These are phyloP conservation scores for Scomber colias DNA, from an alignment of 2,113 vertebrate genomes.

Conservation along the genomic window DNA sequence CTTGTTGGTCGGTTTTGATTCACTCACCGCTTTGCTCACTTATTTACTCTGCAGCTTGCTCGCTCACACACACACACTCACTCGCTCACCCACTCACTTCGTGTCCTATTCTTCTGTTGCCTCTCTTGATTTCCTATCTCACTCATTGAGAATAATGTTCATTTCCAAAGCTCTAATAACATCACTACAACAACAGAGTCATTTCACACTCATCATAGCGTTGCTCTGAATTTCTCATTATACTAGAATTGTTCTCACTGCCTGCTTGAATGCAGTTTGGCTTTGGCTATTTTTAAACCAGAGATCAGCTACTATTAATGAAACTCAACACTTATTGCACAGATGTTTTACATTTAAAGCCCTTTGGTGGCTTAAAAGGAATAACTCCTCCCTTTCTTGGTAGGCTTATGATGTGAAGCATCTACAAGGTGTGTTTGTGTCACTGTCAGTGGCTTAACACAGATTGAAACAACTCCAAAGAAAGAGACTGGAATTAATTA, in stretches of 20 bases:
- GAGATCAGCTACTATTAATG: too few relatives aligned
- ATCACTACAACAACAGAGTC: background rate
- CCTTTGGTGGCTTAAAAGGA: too few relatives aligned
- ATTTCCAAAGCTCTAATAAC: too few relatives aligned
- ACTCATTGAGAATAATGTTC: background rate
- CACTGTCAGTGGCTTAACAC: background rate
- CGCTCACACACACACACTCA: background rate
- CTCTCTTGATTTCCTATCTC: background rate
- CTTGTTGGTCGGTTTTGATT: constrained; percentile 19
- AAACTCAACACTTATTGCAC: too few relatives aligned
- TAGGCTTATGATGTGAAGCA: background rate
- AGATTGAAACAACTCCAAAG: too few relatives aligned
- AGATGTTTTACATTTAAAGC: too few relatives aligned
- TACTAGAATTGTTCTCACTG: background rate
- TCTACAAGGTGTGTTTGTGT: background rate
- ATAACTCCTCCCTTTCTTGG: background rate
- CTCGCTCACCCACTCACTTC: constrained; percentile 33
- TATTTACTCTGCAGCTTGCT: background rate
- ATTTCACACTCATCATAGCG: background rate
- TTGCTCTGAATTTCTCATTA: background rate
- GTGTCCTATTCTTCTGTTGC: background rate
- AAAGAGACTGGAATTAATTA: too few relatives aligned
- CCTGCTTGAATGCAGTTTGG: too few relatives aligned
- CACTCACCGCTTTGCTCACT: constrained; percentile 15
- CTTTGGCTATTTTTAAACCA: too few relatives aligned